These are phyloP conservation scores for Rhodophaea formosa DNA, from an alignment of 2,888 invertebrate genomes.

Conservation along the genomic window DNA sequence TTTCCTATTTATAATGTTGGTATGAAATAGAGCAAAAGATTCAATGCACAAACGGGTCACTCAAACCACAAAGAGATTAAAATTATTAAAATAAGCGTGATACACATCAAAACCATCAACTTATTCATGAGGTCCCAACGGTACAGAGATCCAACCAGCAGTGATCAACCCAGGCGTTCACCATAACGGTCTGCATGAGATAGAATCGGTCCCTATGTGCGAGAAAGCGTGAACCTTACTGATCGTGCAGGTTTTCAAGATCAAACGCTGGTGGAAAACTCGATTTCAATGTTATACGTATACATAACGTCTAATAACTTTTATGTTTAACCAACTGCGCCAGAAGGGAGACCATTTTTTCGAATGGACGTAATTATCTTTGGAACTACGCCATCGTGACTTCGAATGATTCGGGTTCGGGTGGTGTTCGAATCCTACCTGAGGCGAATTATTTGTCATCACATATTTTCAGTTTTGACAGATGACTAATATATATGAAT, in stretches of 20 bases:
- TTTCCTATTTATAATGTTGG: no score
- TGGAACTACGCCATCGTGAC: no score
- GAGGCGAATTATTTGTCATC: no score
- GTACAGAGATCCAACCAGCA: not conserved
- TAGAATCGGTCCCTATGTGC: conserved; percentile 18
- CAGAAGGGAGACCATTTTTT: no score
- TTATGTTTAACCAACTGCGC: no score
- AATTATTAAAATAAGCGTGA: not conserved
- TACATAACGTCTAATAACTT: no score
- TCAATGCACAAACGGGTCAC: not conserved
- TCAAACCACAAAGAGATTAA: not conserved
- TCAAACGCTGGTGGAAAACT: not conserved
- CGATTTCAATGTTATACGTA: not conserved
- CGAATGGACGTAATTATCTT: no score
- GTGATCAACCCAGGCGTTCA: not conserved
- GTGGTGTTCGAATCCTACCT: no score
- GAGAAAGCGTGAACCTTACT: conserved; percentile 19
- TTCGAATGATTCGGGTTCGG: no score
- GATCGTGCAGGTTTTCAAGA: conserved; percentile 2
- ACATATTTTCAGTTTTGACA: no score
- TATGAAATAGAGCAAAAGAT: no score
- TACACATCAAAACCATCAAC: not conserved
- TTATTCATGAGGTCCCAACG: not conserved
- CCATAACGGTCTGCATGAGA: conserved; percentile 9
- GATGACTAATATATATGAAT: no score